Evolutionary conservation across 2,113 vertebrate species (phyloP), one percentile per base, ranked within the genome.

Genomic region (Daubentonia madagascariensis): DNA sequence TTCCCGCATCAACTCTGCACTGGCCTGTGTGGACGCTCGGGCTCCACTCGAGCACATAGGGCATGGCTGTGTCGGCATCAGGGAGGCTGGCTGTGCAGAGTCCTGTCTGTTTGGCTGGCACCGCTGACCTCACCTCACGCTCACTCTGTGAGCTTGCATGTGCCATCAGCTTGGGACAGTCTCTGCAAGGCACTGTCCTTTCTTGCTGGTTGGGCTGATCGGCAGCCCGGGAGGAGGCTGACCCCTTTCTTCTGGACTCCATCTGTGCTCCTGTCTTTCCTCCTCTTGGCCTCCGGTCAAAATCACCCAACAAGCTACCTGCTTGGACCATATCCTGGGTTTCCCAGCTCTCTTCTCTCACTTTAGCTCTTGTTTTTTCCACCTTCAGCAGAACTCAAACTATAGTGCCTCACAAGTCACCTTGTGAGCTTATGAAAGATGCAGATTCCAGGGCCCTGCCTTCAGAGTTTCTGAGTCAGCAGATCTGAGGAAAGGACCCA

Each of bases 71-170:
- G 18, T 76, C 2, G 0, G 28, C 17, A 13, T 12, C 25, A 13
- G 45, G 72, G 28, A 20, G 23, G 17, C 0, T 5, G 22, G 65
- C 2, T 0, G 4, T 40, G 37, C 9, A 59, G 28, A 37, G 43
- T 4, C 45, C 43, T 11, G 20, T 8, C 7, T 0, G 1, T 25
- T 10, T 52, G 37, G 50, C 88, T 45, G 1, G 65, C 25, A 13
- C 11, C 1, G 1, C 1, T 48, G 63, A 18, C 84, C 75, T 88
- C 1, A 1, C 50, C 73, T 48, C 1, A 0, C 0, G 1, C 35
- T 30, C 50, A 5, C 40, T 37, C 76, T 13, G 37, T 35, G 57
- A 30, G 52, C 73, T 16, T 32, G 45, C n/a, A 52, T 17, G 4
- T 43, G 57, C 75, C n/a, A 8, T 17, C 35, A 50, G 57, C 72